Conservation (phyloP, 2,113 vertebrate species). For the Cynoglossus semilaevis region DNA sequence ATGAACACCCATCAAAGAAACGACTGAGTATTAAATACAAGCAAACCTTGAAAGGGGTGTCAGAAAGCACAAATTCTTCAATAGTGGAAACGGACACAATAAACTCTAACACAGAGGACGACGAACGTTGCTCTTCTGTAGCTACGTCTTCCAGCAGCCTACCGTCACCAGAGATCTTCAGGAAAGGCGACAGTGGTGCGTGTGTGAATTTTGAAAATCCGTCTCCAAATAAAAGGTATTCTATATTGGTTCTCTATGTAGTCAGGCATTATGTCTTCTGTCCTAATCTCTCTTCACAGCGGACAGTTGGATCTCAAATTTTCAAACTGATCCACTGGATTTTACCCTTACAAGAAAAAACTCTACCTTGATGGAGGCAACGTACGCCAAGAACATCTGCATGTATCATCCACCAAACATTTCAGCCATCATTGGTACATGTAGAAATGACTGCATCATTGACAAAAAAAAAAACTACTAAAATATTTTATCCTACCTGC, state of each 20-base stretch:
- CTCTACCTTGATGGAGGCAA: constrained; percentile 86
- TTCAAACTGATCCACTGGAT: constrained; percentile 21
- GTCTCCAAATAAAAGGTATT: background rate
- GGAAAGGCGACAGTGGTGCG: constrained; percentile 69
- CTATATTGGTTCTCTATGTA: background rate
- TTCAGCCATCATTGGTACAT: constrained; percentile 83
- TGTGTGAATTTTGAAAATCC: constrained; percentile 5
- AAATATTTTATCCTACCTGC: too few species aligned
- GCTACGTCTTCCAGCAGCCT: constrained; percentile 37
- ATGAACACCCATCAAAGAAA: background rate
- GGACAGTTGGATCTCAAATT: background rate
- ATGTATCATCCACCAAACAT: constrained; percentile 76
- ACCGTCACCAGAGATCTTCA: constrained; percentile 84
- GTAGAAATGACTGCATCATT: background rate
- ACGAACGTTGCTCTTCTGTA: background rate
- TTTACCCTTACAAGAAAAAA: constrained; percentile 71
- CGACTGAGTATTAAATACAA: background rate
- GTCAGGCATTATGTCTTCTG: background rate
- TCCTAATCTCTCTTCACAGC: constrained; percentile 22
- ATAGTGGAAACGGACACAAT: constrained; percentile 16
- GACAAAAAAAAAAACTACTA: too few species aligned
- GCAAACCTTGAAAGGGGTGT: background rate
- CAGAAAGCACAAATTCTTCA: background rate
- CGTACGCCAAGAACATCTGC: constrained; percentile 77
- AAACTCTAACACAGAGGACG: constrained; percentile 10